phyloP scores from a whole-genome alignment of 2,113 vertebrate species.

The Rhinolophus ferrumequinum region DNA sequence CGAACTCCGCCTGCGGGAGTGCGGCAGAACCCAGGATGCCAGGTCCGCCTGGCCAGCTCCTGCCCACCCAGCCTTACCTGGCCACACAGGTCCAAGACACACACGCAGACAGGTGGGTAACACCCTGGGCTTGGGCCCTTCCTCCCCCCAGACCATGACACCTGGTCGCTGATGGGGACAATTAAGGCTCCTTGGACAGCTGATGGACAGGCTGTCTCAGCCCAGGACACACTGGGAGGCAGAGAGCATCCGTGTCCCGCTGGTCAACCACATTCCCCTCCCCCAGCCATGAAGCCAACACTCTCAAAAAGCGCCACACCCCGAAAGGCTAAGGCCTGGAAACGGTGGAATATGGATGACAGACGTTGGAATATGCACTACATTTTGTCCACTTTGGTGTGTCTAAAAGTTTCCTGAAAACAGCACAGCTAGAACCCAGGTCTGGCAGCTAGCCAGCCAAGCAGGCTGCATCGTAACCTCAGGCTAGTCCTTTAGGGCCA shows the following conservation, averaged over 20 bases:
- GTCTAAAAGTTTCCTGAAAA: not conserved
- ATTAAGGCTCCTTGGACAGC: rapidly evolving
- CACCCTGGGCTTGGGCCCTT: not conserved
- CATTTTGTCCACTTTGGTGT: not conserved
- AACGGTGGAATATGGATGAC: not conserved
- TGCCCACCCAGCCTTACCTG: not conserved
- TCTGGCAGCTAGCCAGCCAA: not conserved
- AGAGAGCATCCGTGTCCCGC: not conserved
- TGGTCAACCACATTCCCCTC: not conserved
- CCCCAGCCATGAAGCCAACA: not conserved
- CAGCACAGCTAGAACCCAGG: not conserved
- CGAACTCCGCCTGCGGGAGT: conserved; percentile 91
- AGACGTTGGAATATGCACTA: rapidly evolving
- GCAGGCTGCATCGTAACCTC: not conserved
- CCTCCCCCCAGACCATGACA: not conserved
- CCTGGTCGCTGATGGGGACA: not conserved
- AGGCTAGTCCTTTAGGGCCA: not conserved
- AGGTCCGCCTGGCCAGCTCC: not conserved
- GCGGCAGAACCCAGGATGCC: not conserved
- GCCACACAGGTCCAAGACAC: not conserved
- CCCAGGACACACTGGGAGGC: not conserved
- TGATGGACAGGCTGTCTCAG: not conserved
- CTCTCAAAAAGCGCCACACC: not conserved
- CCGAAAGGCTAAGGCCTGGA: not conserved
- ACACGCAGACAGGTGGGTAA: not conserved